These are phyloP conservation scores for Enteromius trimaculatus DNA, from an alignment of 2,797 vertebrate species.

Conservation along the genomic window DNA sequence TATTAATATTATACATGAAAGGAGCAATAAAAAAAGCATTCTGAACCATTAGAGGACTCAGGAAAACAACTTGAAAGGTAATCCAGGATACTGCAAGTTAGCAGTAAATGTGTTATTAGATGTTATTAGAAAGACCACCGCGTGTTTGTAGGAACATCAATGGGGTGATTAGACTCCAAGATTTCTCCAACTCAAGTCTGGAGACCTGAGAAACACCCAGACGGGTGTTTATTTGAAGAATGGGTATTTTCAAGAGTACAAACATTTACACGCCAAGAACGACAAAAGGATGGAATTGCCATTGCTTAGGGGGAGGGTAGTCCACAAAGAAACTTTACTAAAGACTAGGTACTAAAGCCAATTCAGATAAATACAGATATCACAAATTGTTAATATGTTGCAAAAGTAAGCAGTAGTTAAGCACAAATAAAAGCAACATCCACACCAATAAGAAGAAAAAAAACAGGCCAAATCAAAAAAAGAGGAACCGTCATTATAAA, in stretches of 20 bases:
- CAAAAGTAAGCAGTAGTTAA: neutral
- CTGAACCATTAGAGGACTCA: neutral
- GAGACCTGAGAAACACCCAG: constrained; percentile 17
- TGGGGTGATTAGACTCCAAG: constrained; percentile 13
- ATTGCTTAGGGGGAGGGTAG: constrained; percentile 20
- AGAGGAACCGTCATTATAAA: neutral
- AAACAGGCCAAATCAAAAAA: neutral
- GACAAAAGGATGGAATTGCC: constrained; percentile 28
- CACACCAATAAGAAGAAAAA: neutral
- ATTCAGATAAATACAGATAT: constrained; percentile 1
- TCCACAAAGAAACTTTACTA: neutral
- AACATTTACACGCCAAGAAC: constrained; percentile 27
- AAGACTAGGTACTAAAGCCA: neutral
- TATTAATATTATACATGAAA: neutral
- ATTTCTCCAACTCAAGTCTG: neutral
- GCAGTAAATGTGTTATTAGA: neutral
- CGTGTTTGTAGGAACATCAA: neutral
- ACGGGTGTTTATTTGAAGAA: constrained; percentile 19
- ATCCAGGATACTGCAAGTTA: neutral
- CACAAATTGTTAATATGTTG: neutral
- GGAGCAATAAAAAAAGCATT: neutral
- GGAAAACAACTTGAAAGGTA: neutral
- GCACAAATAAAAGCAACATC: neutral
- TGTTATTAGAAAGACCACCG: neutral
- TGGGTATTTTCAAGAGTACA: constrained; percentile 33